Percentiles rank a stretch among this genome's conserved stretches.
These are phyloP conservation scores for Latrodectus elegans DNA, from an alignment of 2,888 invertebrate genomes.

Conservation along the genomic window DNA sequence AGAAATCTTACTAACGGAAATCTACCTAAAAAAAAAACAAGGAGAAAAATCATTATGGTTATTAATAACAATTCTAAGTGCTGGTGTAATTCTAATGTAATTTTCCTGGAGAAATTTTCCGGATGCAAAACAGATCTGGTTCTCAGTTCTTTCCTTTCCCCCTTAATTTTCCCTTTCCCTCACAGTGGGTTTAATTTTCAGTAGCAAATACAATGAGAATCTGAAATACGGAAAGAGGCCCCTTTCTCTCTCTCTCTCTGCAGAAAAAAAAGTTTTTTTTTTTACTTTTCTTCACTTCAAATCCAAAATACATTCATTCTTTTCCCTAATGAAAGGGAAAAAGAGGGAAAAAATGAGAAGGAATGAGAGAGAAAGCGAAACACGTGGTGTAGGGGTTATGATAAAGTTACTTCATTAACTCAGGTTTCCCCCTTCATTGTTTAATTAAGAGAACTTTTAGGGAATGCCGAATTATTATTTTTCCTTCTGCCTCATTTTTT, in stretches of 20 bases:
- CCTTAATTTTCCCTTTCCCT: not conserved
- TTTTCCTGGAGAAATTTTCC: constrained; percentile 40
- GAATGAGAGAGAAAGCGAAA: not conserved
- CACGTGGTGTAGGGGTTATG: constrained; percentile 28
- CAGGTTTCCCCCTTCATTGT: constrained; percentile 61
- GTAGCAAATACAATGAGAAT: constrained; percentile 42
- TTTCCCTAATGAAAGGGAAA: constrained; percentile 41
- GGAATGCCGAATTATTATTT: constrained; percentile 17
- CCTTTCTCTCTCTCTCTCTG: not conserved
- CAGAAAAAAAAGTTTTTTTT: constrained; percentile 11
- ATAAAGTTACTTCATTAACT: constrained; percentile 68
- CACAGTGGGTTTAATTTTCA: constrained; percentile 27
- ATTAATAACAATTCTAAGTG: constrained; percentile 44
- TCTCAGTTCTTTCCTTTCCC: constrained; percentile 3
- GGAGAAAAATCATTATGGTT: constrained; percentile 24
- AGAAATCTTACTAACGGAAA: constrained; percentile 7
- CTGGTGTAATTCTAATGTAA: constrained; percentile 24
- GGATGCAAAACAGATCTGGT: constrained; percentile 61
- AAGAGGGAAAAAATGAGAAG: not conserved
- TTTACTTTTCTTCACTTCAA: constrained; percentile 10
- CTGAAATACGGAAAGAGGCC: constrained; percentile 47
- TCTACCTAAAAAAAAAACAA: constrained; percentile 16
- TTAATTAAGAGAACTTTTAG: constrained; percentile 66
- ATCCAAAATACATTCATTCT: constrained; percentile 21
- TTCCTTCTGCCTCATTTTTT: not conserved